Evolutionary conservation across 2,888 invertebrate species (phyloP), one percentile per base, ranked within the genome.

Genomic region (Didymodactylos carnosus): DNA sequence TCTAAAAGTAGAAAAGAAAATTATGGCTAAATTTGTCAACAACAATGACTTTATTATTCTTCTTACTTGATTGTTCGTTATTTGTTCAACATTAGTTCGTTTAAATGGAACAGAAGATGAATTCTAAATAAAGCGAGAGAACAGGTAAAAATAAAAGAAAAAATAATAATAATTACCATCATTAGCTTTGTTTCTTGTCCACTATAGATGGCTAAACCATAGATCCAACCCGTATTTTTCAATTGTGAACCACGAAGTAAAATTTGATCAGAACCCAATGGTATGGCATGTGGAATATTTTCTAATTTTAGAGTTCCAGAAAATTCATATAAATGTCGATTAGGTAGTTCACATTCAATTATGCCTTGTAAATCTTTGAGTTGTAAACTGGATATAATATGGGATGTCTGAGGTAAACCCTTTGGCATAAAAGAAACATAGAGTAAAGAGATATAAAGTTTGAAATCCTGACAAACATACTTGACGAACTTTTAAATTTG

Each of bases 161-260:
- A 72, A 73, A 73, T 77, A 77, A 19, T 27, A 35, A 19, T 19
- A 35, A 16, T 11, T 25, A 35, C 62, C 82, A 86, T 90, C 92
- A 98, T 93, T 79, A 99, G 87, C 84, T 99, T 99, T 75, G 95
- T 92, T 84, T 99, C 97, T 83, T 94, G 95, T 0, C 99, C 98
- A 0, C 97, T 94, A 85, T 98, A 99, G 76, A 98, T 88, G 23
- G 94, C 94, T 70, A 92, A 85, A 69, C 91, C 97, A 85, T 91
- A 91, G 72, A 92, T 87, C 95, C 95, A 99, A 72, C 90, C 88
- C 3, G 98, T 98, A 85, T 99, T 99, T 78, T 94, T 88, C 79
- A 98, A 85, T 87, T 93, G 91, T 29, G 98, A 92, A 53, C 99
- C 99, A 76, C 99, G 88, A 73, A 95, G 87, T 78, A 99, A 84